Conservation (phyloP, 2,888 invertebrate genomes). For the Cantharis flavilabris region DNA sequence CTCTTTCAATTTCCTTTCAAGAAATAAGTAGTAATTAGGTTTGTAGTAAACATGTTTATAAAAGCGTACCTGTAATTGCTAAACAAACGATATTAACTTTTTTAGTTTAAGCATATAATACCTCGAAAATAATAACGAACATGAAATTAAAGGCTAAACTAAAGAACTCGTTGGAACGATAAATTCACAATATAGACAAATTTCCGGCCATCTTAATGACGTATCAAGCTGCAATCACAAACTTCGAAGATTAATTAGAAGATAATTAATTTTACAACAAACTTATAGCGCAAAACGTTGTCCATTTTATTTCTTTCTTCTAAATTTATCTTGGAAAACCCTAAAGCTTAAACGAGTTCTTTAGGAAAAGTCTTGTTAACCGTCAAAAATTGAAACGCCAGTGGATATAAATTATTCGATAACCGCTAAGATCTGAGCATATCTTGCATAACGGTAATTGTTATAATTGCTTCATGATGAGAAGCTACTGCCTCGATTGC, state of each 20-base stretch:
- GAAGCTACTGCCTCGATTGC: conserved; percentile 38
- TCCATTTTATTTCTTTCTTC: conserved; percentile 17
- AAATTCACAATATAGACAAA: conserved; percentile 19
- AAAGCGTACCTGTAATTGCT: background rate
- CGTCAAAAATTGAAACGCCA: conserved; percentile 26
- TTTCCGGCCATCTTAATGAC: conserved; percentile 22
- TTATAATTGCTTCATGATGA: conserved; percentile 44
- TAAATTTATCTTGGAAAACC: background rate
- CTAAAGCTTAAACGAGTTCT: conserved; percentile 11
- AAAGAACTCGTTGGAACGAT: conserved; percentile 13
- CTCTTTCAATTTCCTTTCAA: background rate
- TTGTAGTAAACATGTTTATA: background rate
- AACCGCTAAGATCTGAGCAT: conserved; percentile 36
- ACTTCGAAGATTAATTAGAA: conserved; percentile 34
- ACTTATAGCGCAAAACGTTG: conserved; percentile 19
- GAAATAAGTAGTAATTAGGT: background rate
- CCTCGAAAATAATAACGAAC: background rate
- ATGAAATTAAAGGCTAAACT: background rate
- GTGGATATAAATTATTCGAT: conserved; percentile 39
- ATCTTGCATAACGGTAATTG: conserved; percentile 43
- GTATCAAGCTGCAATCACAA: conserved; percentile 30
- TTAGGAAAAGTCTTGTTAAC: conserved; percentile 14
- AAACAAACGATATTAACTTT: background rate
- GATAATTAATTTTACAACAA: conserved; percentile 34
- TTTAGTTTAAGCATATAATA: background rate